A percentile compares a stretch with the other conserved stretches of the same genome.
Conservation (phyloP, 35 echinoderm and acorn worm species). For the Stichopus chloronotus region DNA sequence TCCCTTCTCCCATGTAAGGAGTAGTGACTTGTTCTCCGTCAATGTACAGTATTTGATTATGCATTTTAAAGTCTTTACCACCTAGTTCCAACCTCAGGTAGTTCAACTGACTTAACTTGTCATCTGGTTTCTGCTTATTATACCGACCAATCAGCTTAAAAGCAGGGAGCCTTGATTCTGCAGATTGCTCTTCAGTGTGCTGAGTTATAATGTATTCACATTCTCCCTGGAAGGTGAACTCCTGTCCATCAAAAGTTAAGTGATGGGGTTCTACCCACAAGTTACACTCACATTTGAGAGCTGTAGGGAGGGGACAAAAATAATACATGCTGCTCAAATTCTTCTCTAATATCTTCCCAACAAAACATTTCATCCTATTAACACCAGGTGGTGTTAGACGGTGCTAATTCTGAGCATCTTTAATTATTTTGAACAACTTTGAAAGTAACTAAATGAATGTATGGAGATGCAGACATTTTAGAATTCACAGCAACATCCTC, state of each 20-base stretch:
- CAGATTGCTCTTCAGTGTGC: not conserved
- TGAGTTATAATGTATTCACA: conserved; percentile 35
- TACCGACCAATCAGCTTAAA: not conserved
- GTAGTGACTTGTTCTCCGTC: not conserved
- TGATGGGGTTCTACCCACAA: not conserved
- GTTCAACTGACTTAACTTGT: not conserved
- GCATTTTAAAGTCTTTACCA: not conserved
- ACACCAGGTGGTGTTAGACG: too few relatives aligned
- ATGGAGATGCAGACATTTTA: too few relatives aligned
- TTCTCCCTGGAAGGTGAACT: conserved; percentile 35
- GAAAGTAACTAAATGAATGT: too few relatives aligned
- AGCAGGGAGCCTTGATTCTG: not conserved
- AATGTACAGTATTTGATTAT: not conserved
- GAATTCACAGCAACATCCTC: too few relatives aligned
- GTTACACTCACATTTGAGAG: not conserved
- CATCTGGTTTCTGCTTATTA: not conserved
- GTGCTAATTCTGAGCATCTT: too few relatives aligned
- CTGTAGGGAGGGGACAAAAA: not conserved
- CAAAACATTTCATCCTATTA: too few relatives aligned
- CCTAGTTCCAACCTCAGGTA: not conserved
- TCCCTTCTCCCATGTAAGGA: not conserved
- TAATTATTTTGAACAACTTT: too few relatives aligned
- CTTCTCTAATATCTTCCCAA: too few relatives aligned
- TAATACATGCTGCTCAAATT: too few relatives aligned
- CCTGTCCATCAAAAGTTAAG: conserved; percentile 8